Evolutionary conservation across 2,113 vertebrate species (phyloP).

Genomic region (Anguilla japonica): DNA sequence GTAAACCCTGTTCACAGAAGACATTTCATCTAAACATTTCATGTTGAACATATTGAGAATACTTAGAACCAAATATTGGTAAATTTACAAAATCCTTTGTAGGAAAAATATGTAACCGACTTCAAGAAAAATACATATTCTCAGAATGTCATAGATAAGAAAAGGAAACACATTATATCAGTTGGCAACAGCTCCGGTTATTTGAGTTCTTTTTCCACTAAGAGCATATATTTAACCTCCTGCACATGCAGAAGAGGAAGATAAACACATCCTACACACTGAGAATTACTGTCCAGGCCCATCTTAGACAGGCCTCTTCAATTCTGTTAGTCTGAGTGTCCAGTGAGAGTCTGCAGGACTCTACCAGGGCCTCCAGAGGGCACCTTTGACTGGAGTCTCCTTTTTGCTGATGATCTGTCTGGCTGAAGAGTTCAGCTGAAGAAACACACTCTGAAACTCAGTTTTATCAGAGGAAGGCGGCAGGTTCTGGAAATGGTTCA

Average conservation of each 20-base stretch:
- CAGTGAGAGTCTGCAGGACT: slow-evolving; percentile 16
- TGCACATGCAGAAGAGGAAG: slow-evolving; percentile 38
- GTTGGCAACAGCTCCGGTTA: neutral
- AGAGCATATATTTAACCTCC: neutral
- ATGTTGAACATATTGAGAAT: neutral
- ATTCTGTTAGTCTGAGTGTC: slow-evolving; percentile 8
- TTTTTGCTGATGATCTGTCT: slow-evolving; percentile 51
- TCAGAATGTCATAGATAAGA: neutral
- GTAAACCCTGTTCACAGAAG: neutral
- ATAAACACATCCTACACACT: slow-evolving; percentile 27
- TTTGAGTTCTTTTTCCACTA: no score
- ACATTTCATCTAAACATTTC: neutral
- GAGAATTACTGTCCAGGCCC: slow-evolving; percentile 41
- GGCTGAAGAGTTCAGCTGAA: slow-evolving; percentile 54
- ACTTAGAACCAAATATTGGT: neutral
- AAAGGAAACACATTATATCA: neutral
- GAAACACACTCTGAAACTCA: slow-evolving; percentile 26
- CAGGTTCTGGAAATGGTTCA: slow-evolving; percentile 63
- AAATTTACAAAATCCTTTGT: neutral
- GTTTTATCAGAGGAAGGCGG: slow-evolving; percentile 38
- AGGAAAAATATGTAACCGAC: neutral
- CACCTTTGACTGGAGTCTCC: slow-evolving; percentile 27
- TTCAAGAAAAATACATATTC: neutral
- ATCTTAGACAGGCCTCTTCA: slow-evolving; percentile 14
- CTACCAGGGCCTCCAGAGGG: slow-evolving; percentile 75